Evolutionary conservation across 2,113 vertebrate genomes (phyloP), one percentile per base, ranked within the genome.

Genomic region (Cyprinodon brontotheroides): DNA sequence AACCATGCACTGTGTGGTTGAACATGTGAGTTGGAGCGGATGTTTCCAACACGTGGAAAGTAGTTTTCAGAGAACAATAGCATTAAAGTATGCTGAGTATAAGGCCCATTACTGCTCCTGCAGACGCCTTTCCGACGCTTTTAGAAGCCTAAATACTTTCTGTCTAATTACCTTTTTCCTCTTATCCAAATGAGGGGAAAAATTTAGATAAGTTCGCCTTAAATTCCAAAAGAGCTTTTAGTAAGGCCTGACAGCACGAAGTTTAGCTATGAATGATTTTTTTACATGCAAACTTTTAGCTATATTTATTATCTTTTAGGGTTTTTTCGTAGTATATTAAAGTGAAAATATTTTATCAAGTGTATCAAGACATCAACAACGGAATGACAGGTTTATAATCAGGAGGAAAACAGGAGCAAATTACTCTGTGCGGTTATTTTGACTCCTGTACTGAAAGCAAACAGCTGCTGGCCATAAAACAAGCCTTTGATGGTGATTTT

Each of bases 61-160:
- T 71, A n/a, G 40, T 75, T 40, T 65, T 38, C 29, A 10, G 17
- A 63, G 70, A 78, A 68, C 70, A 82, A 37, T 63, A 36, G 5
- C 50, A 17, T 61, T 3, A 71, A 74, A 65, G 61, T 17, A 60
- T 57, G 38, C 7, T 17, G 50, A 36, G 14, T 48, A 67, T 14
- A 8, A 40, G 7, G n/a, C 47, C 11, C n/a, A 0, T 70, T 65
- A 68, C 17, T 66, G 13, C 48, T 7, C 45, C 12, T 68, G 36
- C 37, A 7, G 66, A 17, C 53, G 76, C 4, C 39, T 70, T 73
- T 67, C 41, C 67, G 64, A 15, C 76, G 29, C 38, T 36, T 72
- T 80, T 72, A 67, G 70, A 68, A 61, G 68, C 74, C 39, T 79
- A 20, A 65, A 65, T 67, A 70, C 37, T n/a, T 70, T 9, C 4